Evolutionary conservation across 2,113 vertebrate genomes (phyloP).

Genomic region (Anolis carolinensis): DNA sequence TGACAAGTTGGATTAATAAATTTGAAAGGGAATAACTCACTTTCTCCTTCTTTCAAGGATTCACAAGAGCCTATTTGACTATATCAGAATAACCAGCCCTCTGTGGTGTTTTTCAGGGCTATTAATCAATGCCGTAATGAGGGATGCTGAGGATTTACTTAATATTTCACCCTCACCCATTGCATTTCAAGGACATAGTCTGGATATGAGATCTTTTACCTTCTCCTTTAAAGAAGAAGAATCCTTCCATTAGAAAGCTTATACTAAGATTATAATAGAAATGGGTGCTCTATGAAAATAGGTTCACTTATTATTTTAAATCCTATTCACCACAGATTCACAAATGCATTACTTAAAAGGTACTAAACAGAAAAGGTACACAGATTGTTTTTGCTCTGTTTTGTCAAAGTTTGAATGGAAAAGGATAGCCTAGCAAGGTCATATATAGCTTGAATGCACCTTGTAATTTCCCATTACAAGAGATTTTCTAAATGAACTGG

Average conservation of each 20-base stretch:
- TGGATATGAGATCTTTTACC: neutral
- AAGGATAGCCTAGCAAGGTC: neutral
- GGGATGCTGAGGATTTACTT: neutral
- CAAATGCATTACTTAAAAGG: neutral
- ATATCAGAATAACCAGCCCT: slow-evolving; percentile 10
- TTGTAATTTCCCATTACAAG: neutral
- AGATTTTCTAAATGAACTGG: too few relatives aligned
- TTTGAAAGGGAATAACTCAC: slow-evolving; percentile 6
- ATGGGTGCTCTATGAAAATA: neutral
- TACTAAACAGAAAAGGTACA: neutral
- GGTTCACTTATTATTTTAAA: too few relatives aligned
- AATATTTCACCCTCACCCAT: slow-evolving; percentile 5
- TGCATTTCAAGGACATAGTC: slow-evolving; percentile 14
- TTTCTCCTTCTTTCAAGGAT: slow-evolving; percentile 29
- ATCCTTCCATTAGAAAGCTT: neutral
- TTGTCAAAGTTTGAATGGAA: neutral
- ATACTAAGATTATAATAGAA: neutral
- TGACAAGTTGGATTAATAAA: slow-evolving; percentile 4
- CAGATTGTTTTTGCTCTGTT: neutral
- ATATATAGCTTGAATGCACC: neutral
- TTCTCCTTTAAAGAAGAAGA: neutral
- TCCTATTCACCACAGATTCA: slow-evolving; percentile 3
- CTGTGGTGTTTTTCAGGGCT: neutral
- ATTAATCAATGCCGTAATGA: neutral
- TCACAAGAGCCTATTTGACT: slow-evolving; percentile 9